Percentiles rank a stretch among this genome's conserved stretches.
Evolutionary conservation across 2,888 invertebrate species (phyloP).

Genomic region (Cantharis lateralis): DNA sequence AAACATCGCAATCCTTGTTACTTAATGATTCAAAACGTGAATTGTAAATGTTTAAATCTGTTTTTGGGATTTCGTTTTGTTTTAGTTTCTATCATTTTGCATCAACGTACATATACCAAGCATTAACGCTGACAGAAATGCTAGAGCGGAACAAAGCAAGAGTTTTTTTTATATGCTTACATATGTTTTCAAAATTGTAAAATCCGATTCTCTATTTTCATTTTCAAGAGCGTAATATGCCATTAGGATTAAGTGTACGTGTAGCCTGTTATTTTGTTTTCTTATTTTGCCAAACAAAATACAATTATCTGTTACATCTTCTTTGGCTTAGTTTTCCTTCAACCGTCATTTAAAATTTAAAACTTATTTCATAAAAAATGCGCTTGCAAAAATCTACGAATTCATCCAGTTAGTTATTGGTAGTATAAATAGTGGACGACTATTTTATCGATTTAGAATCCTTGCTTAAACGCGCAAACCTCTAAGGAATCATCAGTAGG

Average conservation of each 20-base stretch:
- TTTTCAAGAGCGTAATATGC: constrained; percentile 3
- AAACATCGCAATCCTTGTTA: neutral
- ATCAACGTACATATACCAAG: constrained; percentile 5
- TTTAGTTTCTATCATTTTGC: constrained; percentile 5
- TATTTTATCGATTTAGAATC: constrained; percentile 39
- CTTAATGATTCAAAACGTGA: constrained; percentile 4
- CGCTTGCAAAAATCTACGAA: neutral
- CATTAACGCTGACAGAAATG: constrained; percentile 9
- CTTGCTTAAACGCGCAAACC: constrained; percentile 42
- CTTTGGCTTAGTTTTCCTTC: neutral
- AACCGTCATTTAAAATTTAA: neutral
- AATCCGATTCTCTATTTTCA: constrained; percentile 10
- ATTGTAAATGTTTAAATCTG: constrained; percentile 10
- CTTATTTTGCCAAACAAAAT: neutral
- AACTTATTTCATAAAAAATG: neutral
- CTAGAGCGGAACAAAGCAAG: constrained; percentile 5
- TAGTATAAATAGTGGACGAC: neutral
- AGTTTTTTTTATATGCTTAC: constrained; percentile 13
- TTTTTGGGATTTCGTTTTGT: constrained; percentile 14
- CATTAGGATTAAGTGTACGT: constrained; percentile 2
- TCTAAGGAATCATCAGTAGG: constrained; percentile 43
- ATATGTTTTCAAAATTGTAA: constrained; percentile 15
- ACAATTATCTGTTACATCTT: neutral
- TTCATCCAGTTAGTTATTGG: neutral
- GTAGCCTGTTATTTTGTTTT: neutral